Conservation (phyloP, 2,888 invertebrate genomes). For the Amphimallon solstitiale region DNA sequence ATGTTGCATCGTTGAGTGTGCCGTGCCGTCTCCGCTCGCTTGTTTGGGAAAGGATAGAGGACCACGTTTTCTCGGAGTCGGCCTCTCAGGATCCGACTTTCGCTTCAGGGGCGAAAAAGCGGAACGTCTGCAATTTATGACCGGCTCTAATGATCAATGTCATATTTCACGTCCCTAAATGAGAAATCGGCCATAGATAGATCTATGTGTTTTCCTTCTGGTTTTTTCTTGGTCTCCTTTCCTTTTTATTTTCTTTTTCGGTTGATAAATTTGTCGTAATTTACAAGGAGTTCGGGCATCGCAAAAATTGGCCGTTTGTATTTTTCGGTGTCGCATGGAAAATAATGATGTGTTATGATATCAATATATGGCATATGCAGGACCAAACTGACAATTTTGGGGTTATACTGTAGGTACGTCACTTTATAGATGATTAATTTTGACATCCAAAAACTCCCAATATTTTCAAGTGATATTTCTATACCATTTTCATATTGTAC, state of each 20-base stretch:
- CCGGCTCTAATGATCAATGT: slow-evolving; percentile 26
- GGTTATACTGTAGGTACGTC: too few species aligned
- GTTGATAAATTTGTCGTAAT: slow-evolving; percentile 12
- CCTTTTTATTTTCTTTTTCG: not conserved
- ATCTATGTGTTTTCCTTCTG: slow-evolving; percentile 6
- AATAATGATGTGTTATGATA: slow-evolving; percentile 1
- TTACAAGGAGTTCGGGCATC: not conserved
- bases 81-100: not conserved
- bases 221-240: not conserved
- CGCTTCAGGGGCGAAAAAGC: not conserved
- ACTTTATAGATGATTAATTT: too few species aligned
- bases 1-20: slow-evolving; percentile 4
- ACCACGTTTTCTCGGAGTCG: too few species aligned
- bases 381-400: too few species aligned
- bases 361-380: too few species aligned
- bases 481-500: too few species aligned
- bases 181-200: slow-evolving; percentile 21
- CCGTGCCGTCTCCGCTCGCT: not conserved
- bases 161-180: slow-evolving; percentile 15
- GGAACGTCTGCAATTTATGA: slow-evolving; percentile 18
- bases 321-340: not conserved
- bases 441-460: too few species aligned
- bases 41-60: too few species aligned
- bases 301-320: not conserved
- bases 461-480: too few species aligned